Percentiles rank a stretch among this genome's conserved stretches.
These are phyloP conservation scores for Macrochelys suwanniensis DNA, from an alignment of 2,797 vertebrate genomes.

Conservation along the genomic window DNA sequence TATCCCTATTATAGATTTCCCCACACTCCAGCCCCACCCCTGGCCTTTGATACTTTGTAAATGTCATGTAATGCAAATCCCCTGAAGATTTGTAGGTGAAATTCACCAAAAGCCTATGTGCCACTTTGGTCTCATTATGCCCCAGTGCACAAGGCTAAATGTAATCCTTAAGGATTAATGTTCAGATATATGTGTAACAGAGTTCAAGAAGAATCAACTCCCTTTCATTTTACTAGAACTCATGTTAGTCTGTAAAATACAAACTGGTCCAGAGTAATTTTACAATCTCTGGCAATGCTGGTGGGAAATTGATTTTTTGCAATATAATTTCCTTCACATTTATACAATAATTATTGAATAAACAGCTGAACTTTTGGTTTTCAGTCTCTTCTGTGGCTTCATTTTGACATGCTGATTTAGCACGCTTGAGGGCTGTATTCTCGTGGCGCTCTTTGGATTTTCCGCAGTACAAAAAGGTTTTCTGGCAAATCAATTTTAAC, in stretches of 20 bases:
- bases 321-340: background rate
- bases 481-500: background rate
- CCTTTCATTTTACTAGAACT: background rate
- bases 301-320: background rate
- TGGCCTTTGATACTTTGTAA: background rate
- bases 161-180: background rate
- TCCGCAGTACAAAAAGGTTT: background rate
- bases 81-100: background rate
- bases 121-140: accelerated
- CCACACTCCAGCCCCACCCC: no score
- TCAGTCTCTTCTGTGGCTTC: constrained; percentile 6
- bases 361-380: background rate
- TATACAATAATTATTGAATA: background rate
- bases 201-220: background rate
- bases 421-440: background rate
- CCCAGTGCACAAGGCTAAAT: background rate
- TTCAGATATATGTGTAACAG: background rate
- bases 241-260: background rate
- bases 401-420: background rate
- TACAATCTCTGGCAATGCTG: background rate
- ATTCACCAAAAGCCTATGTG: accelerated
- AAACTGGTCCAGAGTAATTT: background rate
- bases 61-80: background rate
- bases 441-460: background rate
- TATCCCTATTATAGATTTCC: background rate